Evolutionary conservation across 2,888 invertebrate species (phyloP).

Genomic region (Catonia carolina): DNA sequence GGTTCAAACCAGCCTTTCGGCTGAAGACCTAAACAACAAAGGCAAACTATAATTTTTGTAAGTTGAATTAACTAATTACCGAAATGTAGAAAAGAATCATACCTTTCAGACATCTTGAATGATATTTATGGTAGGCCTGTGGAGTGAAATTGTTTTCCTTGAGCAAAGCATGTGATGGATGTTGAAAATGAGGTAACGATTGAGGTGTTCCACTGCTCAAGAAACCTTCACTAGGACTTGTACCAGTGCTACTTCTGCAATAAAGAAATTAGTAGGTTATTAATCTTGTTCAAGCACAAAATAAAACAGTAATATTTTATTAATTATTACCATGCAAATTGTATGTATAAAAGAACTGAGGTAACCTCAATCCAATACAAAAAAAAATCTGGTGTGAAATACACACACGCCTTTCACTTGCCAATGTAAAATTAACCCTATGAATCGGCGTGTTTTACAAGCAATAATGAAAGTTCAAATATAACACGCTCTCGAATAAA

Average conservation of each 20-base stretch:
- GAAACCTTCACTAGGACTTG: slow-evolving; percentile 54
- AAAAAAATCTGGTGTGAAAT: too few relatives aligned
- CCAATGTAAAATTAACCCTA: too few relatives aligned
- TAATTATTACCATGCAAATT: background rate
- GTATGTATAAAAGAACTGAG: background rate
- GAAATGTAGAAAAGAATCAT: too few relatives aligned
- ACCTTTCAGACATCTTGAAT: slow-evolving; percentile 89
- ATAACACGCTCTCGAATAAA: too few relatives aligned
- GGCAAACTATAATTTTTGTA: too few relatives aligned
- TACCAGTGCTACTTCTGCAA: slow-evolving; percentile 65
- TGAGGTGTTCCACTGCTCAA: slow-evolving; percentile 74
- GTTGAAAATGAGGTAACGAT: slow-evolving; percentile 85
- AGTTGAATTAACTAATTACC: too few relatives aligned
- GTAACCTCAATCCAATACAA: too few relatives aligned
- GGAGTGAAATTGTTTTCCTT: slow-evolving; percentile 97
- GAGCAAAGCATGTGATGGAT: slow-evolving; percentile 90
- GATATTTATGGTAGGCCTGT: slow-evolving; percentile 94
- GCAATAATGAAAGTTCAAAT: too few relatives aligned
- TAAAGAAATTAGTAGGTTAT: slow-evolving; percentile 18
- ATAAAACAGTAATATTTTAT: background rate
- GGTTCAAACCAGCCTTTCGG: too few relatives aligned
- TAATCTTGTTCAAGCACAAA: background rate
- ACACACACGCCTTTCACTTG: too few relatives aligned
- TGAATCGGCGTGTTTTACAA: too few relatives aligned
- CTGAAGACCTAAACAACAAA: too few relatives aligned